Evolutionary conservation across 2,888 invertebrate species (phyloP), one percentile per base, ranked within the genome.

Genomic region (Macrophya alboannulata): DNA sequence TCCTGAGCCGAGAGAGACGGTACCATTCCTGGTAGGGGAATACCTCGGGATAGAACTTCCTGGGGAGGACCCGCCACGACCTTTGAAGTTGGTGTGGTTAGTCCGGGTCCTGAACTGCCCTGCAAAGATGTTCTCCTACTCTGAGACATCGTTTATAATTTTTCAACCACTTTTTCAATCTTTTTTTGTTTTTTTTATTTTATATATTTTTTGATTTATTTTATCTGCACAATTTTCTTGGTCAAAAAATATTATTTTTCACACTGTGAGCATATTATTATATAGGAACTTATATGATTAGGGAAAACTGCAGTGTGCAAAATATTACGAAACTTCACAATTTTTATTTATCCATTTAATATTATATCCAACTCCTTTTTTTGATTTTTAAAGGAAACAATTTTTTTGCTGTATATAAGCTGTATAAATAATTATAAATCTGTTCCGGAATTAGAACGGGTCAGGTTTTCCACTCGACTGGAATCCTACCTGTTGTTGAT

Each of bases 1-100:
- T 72, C 88, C 86, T 15, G 77, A 82, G 83, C 87, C 88, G 48
- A 88, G 12, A 65, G 74, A 12, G 90, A 86, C 51, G 90, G 90
- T 82, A 92, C 92, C 92, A 93, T 93, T 87, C 93, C 93, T 4
- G 93, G 92, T 86, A 93, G 82, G n/a, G 93, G 93, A 87, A 93
- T 92, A 84, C 92, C 93, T 62, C 92, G 90, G 65, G 90, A 90
- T 86, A 91, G 91, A 86, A 90, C 89, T 87, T 92, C 92, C 86
- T 91, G 91, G 74, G 89, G 88, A 85, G 89, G 89, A 71, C 88
- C 89, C 48, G 90, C 31, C 17, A 9, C 68, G 51, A 83, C 48
- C 31, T 83, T 83, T 25, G 92, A 86, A 90, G 88, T 87, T 91
- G 92, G 85, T 90, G 91, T 83, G 88, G 88, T 85, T 88, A 88